Conservation (phyloP, 2,113 vertebrate genomes). For the Parotia lawesii region DNA sequence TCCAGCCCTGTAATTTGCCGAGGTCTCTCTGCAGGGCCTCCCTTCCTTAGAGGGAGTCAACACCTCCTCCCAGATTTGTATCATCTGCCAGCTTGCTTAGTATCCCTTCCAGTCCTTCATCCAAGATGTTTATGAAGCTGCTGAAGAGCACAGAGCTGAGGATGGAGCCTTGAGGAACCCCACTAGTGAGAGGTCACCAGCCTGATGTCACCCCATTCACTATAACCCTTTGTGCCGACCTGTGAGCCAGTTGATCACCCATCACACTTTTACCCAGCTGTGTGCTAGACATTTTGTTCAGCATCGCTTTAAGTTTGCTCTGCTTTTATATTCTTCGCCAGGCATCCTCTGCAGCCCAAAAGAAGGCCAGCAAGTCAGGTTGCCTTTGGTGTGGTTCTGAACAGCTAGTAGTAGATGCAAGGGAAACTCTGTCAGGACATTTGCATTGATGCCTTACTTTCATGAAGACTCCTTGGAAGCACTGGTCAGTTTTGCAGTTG, state of each 20-base stretch:
- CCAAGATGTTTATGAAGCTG: accelerated
- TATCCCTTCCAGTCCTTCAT: not conserved
- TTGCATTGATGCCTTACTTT: not conserved
- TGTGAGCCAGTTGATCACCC: not conserved
- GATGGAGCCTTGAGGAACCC: not conserved
- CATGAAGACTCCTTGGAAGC: not conserved
- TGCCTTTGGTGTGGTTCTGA: not conserved
- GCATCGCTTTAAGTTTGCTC: not conserved
- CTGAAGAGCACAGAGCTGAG: not conserved
- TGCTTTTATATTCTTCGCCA: not conserved
- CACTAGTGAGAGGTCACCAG: accelerated
- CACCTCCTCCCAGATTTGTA: not conserved
- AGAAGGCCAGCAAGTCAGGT: not conserved
- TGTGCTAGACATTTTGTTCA: not conserved
- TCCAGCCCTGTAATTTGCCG: not conserved
- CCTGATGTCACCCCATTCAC: not conserved
- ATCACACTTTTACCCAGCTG: not conserved
- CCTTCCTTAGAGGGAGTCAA: not conserved
- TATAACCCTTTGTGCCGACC: accelerated
- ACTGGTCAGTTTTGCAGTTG: not conserved
- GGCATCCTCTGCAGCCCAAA: not conserved
- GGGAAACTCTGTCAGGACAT: not conserved
- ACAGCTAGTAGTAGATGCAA: not conserved
- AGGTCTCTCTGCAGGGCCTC: not conserved
- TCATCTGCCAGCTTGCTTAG: not conserved